Evolutionary conservation across 2,888 invertebrate genomes (phyloP).

Genomic region (Malacosoma neustria): DNA sequence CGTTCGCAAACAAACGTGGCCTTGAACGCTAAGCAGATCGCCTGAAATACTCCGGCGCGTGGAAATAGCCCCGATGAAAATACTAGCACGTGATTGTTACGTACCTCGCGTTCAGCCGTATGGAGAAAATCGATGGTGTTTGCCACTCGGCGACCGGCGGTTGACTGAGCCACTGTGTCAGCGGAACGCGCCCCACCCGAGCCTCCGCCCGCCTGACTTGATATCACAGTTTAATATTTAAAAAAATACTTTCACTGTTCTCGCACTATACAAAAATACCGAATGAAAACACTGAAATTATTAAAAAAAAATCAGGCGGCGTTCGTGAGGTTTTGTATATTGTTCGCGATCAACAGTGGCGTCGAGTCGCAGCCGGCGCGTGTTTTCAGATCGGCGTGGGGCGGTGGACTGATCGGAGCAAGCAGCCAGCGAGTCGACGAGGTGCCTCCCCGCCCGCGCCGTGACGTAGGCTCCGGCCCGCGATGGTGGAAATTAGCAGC

Average conservation of each 20-base stretch:
- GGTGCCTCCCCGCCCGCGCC: constrained; percentile 45
- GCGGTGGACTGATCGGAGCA: constrained; percentile 56
- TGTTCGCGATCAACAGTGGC: constrained; percentile 42
- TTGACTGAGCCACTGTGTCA: constrained; percentile 77
- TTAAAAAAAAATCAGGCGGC: constrained; percentile 38
- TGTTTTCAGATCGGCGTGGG: constrained; percentile 47
- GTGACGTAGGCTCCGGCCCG: constrained; percentile 55
- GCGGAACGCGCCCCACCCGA: constrained; percentile 68
- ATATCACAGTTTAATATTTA: constrained; percentile 53
- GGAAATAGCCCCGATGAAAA: constrained; percentile 67
- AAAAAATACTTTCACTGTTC: constrained; percentile 50
- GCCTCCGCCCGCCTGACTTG: constrained; percentile 51
- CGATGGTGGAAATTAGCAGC: constrained; percentile 73
- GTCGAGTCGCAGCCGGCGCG: constrained; percentile 43
- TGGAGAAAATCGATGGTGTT: constrained; percentile 71
- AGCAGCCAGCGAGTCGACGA: constrained; percentile 41
- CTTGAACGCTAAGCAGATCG: constrained; percentile 68
- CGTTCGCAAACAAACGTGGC: constrained; percentile 64
- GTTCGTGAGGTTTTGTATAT: constrained; percentile 33
- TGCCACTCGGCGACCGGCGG: constrained; percentile 69
- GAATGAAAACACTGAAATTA: constrained; percentile 35
- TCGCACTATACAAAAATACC: constrained; percentile 45
- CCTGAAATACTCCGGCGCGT: constrained; percentile 61
- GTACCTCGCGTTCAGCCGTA: constrained; percentile 64
- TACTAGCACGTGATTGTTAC: constrained; percentile 67